These are phyloP conservation scores for Bellardia pandia DNA, from an alignment of 2,888 invertebrate genomes.

Conservation along the genomic window DNA sequence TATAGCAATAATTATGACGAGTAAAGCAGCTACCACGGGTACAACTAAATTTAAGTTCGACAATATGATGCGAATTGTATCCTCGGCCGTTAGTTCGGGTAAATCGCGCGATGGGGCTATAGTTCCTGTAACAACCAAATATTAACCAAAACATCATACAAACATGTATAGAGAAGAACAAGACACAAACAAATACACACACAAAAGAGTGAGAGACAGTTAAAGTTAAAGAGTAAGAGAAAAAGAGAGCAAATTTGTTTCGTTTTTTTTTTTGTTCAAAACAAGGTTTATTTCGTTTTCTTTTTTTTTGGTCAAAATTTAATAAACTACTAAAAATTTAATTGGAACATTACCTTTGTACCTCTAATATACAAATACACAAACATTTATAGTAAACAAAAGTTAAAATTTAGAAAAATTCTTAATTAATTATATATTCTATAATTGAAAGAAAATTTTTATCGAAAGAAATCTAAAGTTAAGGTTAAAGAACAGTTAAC, in stretches of 20 bases:
- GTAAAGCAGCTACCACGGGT: conserved; percentile 94
- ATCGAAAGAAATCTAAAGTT: conserved; percentile 39
- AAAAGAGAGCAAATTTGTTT: conserved; percentile 57
- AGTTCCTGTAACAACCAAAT: conserved; percentile 93
- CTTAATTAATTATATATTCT: background rate
- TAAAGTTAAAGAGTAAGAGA: conserved; percentile 33
- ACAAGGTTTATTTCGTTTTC: conserved; percentile 74
- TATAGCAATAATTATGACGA: conserved; percentile 96
- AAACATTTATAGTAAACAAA: conserved; percentile 67
- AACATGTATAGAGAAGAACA: conserved; percentile 55
- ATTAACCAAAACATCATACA: conserved; percentile 73
- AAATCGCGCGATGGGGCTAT: conserved; percentile 95
- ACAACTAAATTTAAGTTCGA: conserved; percentile 96
- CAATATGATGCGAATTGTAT: conserved; percentile 94
- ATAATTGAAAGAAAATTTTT: background rate
- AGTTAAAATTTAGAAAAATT: conserved; percentile 25
- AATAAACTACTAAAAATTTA: conserved; percentile 21
- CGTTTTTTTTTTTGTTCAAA: conserved; percentile 47
- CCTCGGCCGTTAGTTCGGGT: conserved; percentile 90
- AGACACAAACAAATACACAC: conserved; percentile 41
- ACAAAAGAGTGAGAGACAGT: conserved; percentile 11
- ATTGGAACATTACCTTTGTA: conserved; percentile 77
- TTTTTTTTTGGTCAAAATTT: conserved; percentile 53
- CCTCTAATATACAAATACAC: conserved; percentile 81
- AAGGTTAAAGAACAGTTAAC: conserved; percentile 42